A percentile compares a stretch with the other conserved stretches of the same genome.
Evolutionary conservation across 2,888 invertebrate genomes (phyloP).

Genomic region (Dryobota labecula): DNA sequence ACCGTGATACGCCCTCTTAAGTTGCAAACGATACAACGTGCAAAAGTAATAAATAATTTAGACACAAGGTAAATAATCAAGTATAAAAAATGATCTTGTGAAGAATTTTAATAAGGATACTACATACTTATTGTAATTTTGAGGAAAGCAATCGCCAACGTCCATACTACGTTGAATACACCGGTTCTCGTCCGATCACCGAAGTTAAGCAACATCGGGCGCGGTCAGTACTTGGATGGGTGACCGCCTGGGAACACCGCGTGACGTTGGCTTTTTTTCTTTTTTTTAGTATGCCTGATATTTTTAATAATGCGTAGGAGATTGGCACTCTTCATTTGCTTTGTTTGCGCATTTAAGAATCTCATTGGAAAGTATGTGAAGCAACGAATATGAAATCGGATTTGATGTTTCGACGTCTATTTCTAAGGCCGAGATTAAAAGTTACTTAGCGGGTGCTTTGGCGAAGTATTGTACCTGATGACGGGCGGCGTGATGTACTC

Average conservation of each 20-base stretch:
- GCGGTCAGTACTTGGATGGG: constrained; percentile 88
- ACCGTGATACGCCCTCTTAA: too few relatives aligned
- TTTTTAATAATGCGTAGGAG: not conserved
- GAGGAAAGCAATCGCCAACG: constrained; percentile 65
- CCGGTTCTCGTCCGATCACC: constrained; percentile 89
- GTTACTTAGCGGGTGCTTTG: not conserved
- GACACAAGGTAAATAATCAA: too few relatives aligned
- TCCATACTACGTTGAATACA: constrained; percentile 86
- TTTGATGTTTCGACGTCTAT: not conserved
- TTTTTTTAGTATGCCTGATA: too few relatives aligned
- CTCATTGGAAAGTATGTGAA: too few relatives aligned
- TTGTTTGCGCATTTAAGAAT: not conserved
- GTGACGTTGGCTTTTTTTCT: constrained; percentile 76
- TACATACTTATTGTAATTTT: too few relatives aligned
- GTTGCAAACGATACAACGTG: too few relatives aligned
- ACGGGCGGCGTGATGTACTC: constrained; percentile 97
- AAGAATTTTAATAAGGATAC: too few relatives aligned
- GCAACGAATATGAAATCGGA: too few relatives aligned
- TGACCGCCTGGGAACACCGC: constrained; percentile 87
- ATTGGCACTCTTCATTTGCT: not conserved
- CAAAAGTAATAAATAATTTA: too few relatives aligned
- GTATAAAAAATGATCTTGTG: too few relatives aligned
- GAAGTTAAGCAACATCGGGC: constrained; percentile 88
- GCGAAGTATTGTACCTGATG: constrained; percentile 82
- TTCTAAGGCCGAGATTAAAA: not conserved